A percentile compares a stretch with the other conserved stretches of the same genome.
These are phyloP conservation scores for Bostrychus sinensis DNA, from an alignment of 2,113 vertebrate species.

Conservation along the genomic window DNA sequence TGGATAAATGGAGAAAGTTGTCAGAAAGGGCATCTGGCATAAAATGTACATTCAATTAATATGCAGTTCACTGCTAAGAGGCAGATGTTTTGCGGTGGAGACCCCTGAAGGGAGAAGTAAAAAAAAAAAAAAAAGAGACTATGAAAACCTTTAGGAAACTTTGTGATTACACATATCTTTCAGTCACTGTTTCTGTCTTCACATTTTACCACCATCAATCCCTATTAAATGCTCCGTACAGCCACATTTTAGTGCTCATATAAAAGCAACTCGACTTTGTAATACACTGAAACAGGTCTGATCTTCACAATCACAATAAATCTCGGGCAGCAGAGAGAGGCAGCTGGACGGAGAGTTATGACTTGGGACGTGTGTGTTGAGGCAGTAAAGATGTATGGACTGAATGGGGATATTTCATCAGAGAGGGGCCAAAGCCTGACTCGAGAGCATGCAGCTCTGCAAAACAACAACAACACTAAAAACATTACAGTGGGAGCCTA, in stretches of 20 bases:
- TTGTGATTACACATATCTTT: constrained; percentile 30
- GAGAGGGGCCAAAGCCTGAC: constrained; percentile 45
- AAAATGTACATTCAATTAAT: too few relatives aligned
- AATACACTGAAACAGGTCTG: constrained; percentile 29
- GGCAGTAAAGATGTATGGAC: constrained; percentile 35
- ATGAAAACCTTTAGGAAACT: too few relatives aligned
- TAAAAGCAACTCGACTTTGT: constrained; percentile 24
- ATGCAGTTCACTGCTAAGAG: too few relatives aligned
- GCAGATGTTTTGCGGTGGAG: too few relatives aligned
- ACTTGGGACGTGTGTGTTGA: constrained; percentile 23
- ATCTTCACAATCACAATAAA: constrained; percentile 36
- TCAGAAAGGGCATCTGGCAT: too few relatives aligned
- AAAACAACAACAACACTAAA: constrained; percentile 38
- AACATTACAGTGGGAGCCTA: background rate
- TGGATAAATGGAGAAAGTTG: too few relatives aligned
- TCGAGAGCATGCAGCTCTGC: constrained; percentile 55
- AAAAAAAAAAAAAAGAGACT: too few relatives aligned
- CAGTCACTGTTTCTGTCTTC: constrained; percentile 5
- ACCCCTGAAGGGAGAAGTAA: too few relatives aligned
- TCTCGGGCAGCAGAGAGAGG: constrained; percentile 40
- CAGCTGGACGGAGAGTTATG: constrained; percentile 39
- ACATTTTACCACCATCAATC: background rate
- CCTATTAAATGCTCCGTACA: background rate
- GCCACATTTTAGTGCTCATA: background rate
- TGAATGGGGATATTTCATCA: constrained; percentile 38